A percentile compares a stretch with the other conserved stretches of the same genome.
Conservation (phyloP, 1,140 invertebrate genomes). For the Pemphigus obesinymphae region DNA sequence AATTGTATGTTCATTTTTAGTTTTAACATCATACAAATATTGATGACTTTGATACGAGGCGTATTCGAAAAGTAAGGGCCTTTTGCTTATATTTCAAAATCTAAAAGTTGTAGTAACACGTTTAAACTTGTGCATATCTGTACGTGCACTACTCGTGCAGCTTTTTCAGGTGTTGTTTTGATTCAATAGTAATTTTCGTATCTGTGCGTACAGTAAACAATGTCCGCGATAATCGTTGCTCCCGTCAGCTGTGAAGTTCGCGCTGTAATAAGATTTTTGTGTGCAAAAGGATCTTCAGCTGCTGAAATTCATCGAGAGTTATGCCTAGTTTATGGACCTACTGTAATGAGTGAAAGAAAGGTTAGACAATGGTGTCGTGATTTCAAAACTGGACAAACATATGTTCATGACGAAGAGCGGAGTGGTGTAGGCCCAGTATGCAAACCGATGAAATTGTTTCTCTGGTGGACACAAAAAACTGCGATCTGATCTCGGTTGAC, state of each 20-base stretch:
- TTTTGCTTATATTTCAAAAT: not conserved
- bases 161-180: not conserved
- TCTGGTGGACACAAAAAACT: not conserved
- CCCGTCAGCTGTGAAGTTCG: not conserved
- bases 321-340: not conserved
- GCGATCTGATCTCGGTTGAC: not conserved
- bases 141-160: not conserved
- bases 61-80: not conserved
- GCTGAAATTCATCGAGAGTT: not conserved
- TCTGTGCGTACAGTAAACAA: not conserved
- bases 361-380: not conserved
- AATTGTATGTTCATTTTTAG: no score
- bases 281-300: no score
- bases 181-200: not conserved
- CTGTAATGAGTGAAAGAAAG: not conserved
- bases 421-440: not conserved
- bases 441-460: not conserved
- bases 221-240: not conserved
- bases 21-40: no score
- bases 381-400: not conserved
- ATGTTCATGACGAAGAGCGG: not conserved
- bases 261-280: not conserved
- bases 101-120: not conserved
- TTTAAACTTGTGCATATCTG: not conserved
- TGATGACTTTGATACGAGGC: no score